Conservation (phyloP, 2,797 vertebrate species). For the Meda fulgida region DNA sequence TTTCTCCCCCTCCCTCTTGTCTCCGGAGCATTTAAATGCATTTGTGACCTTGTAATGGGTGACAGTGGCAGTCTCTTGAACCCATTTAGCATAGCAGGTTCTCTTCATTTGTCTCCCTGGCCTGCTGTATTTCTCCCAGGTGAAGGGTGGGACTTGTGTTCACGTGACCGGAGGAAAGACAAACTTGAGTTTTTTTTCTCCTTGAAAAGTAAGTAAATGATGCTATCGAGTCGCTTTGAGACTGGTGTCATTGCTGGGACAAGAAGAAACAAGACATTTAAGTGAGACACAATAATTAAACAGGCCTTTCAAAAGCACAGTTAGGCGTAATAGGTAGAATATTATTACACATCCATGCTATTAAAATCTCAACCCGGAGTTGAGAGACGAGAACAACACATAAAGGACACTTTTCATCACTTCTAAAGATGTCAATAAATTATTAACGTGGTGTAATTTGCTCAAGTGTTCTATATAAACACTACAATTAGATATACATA, state of each 20-base stretch:
- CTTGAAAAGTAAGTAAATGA: constrained; percentile 32
- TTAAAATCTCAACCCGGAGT: constrained; percentile 62
- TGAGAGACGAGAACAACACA: constrained; percentile 37
- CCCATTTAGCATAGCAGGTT: constrained; percentile 82
- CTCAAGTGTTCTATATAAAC: not conserved
- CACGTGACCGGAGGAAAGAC: not conserved
- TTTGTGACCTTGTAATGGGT: constrained; percentile 87
- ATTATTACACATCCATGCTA: constrained; percentile 62
- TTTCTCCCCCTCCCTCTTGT: constrained; percentile 41
- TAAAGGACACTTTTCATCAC: not conserved
- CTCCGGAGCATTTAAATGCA: constrained; percentile 84
- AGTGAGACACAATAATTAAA: constrained; percentile 70
- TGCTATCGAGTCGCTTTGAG: constrained; percentile 46
- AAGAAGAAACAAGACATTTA: constrained; percentile 68
- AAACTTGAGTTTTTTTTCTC: constrained; percentile 44
- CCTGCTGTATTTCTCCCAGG: constrained; percentile 58
- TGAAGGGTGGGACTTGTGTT: constrained; percentile 64
- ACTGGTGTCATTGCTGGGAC: constrained; percentile 57
- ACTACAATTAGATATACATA: not conserved
- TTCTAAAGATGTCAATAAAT: constrained; percentile 16
- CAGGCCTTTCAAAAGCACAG: constrained; percentile 63
- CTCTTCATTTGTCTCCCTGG: constrained; percentile 72
- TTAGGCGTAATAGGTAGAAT: constrained; percentile 62
- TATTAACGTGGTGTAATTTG: constrained; percentile 16
- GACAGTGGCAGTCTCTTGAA: constrained; percentile 85